Percentiles rank a stretch among this genome's conserved stretches.
These are phyloP conservation scores for Drosophila birchii DNA, from an alignment of 2,888 invertebrate species.

Conservation along the genomic window DNA sequence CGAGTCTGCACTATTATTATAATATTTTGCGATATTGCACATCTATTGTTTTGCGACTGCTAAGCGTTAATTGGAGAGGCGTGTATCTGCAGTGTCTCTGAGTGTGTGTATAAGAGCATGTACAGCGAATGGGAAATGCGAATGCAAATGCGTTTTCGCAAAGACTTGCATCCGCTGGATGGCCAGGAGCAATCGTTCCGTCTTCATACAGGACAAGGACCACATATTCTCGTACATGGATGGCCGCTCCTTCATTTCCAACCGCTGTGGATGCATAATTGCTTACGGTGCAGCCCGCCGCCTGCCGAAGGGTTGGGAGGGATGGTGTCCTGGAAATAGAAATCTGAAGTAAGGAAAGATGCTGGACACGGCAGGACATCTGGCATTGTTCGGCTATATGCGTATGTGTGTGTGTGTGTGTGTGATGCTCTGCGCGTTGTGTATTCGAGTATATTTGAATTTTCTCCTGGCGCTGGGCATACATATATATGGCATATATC, in stretches of 20 bases:
- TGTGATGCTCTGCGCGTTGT: constrained; percentile 8
- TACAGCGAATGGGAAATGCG: constrained; percentile 9
- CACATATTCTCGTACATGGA: constrained; percentile 30
- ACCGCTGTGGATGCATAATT: constrained; percentile 58
- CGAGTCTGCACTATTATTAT: constrained; percentile 34
- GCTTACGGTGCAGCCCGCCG: constrained; percentile 41
- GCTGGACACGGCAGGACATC: constrained; percentile 56
- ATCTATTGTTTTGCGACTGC: constrained; percentile 33
- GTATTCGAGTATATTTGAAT: constrained; percentile 55
- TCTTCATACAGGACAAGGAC: constrained; percentile 23
- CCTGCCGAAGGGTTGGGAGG: constrained; percentile 19
- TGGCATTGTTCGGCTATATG: constrained; percentile 51
- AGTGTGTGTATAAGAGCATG: constrained; percentile 4
- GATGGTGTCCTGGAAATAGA: constrained; percentile 39
- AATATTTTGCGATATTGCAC: constrained; percentile 27
- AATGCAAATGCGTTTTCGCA: constrained; percentile 35
- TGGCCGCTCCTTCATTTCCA: constrained; percentile 38
- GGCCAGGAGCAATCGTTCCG: constrained; percentile 18
- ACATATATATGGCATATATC: constrained; percentile 24
- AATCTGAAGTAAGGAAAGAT: constrained; percentile 55
- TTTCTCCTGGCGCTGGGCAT: constrained; percentile 38
- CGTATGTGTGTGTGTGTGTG: constrained; percentile 42
- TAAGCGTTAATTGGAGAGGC: constrained; percentile 24
- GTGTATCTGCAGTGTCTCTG: not conserved
- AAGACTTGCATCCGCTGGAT: constrained; percentile 36